A percentile compares a stretch with the other conserved stretches of the same genome.
phyloP scores from a whole-genome alignment of 2,113 vertebrate genomes.

The Tetrao urogallus region DNA sequence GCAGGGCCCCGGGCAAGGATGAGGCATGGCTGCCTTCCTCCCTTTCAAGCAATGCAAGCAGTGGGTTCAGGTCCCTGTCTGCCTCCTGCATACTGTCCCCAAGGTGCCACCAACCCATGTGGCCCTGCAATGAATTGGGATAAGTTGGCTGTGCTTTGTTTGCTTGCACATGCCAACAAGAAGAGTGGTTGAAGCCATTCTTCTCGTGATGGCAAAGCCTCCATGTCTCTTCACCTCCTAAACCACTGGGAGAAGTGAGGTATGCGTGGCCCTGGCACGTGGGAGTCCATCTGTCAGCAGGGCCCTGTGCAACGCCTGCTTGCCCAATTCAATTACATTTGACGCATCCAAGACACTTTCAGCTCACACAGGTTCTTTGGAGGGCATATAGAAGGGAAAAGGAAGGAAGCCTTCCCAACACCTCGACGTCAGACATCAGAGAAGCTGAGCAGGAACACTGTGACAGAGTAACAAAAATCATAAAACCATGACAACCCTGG shows the following conservation, averaged over 20 bases:
- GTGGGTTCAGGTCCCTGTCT: not conserved
- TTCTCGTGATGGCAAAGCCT: not conserved
- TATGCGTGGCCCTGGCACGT: not conserved
- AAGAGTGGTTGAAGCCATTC: not conserved
- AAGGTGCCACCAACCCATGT: rapidly evolving
- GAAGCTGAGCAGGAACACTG: not conserved
- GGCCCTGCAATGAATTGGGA: rapidly evolving
- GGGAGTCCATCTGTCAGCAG: conserved; percentile 28
- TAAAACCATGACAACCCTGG: too few relatives aligned
- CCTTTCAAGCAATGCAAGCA: rapidly evolving
- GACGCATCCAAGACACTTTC: conserved; percentile 8
- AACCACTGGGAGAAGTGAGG: not conserved
- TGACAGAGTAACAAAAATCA: too few relatives aligned
- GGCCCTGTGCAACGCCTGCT: not conserved
- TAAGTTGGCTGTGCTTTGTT: not conserved
- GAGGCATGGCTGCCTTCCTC: conserved; percentile 17
- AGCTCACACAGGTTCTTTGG: not conserved
- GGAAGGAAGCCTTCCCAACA: not conserved
- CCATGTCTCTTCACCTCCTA: not conserved
- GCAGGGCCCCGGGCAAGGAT: not conserved
- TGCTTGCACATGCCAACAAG: rapidly evolving
- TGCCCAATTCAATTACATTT: not conserved
- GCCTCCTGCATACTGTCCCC: not conserved
- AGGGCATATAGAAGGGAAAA: rapidly evolving
- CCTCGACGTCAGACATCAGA: not conserved